Conservation (phyloP, 2,888 invertebrate species). For the Acanthococcus lagerstroemiae region DNA sequence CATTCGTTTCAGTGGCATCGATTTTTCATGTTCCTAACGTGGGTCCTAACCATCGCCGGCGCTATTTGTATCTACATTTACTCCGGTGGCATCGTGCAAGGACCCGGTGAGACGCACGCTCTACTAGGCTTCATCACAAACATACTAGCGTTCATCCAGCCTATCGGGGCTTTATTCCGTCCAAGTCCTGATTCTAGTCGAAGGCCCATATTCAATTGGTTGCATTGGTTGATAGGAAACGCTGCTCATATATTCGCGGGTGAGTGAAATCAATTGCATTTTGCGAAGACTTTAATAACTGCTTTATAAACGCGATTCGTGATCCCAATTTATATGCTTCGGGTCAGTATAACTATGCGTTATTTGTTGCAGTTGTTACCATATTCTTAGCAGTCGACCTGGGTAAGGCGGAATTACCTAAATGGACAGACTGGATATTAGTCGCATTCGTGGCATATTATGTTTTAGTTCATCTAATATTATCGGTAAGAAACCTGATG, state of each 20-base stretch:
- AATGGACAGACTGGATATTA: constrained; percentile 78
- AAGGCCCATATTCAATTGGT: constrained; percentile 80
- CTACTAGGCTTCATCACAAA: constrained; percentile 70
- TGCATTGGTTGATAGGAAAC: constrained; percentile 82
- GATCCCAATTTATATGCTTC: background rate
- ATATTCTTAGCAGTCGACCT: constrained; percentile 86
- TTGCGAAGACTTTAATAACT: background rate
- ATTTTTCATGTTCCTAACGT: constrained; percentile 70
- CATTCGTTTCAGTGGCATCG: constrained; percentile 63
- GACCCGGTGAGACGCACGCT: constrained; percentile 67
- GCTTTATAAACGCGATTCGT: too few relatives aligned
- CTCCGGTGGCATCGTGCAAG: constrained; percentile 58
- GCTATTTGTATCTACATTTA: constrained; percentile 75
- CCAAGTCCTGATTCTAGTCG: constrained; percentile 72
- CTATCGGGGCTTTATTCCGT: constrained; percentile 74
- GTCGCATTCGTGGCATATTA: constrained; percentile 84
- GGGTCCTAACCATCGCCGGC: constrained; percentile 65
- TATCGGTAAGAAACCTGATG: constrained; percentile 81
- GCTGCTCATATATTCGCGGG: constrained; percentile 76
- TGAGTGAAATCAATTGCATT: too few relatives aligned
- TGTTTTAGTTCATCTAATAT: constrained; percentile 71
- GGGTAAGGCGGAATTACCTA: constrained; percentile 72
- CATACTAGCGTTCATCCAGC: constrained; percentile 70
- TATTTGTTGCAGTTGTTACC: constrained; percentile 63
- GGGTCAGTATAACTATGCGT: background rate